phyloP scores from a whole-genome alignment of 1,140 invertebrate genomes.

The Euglossa dilemma region DNA sequence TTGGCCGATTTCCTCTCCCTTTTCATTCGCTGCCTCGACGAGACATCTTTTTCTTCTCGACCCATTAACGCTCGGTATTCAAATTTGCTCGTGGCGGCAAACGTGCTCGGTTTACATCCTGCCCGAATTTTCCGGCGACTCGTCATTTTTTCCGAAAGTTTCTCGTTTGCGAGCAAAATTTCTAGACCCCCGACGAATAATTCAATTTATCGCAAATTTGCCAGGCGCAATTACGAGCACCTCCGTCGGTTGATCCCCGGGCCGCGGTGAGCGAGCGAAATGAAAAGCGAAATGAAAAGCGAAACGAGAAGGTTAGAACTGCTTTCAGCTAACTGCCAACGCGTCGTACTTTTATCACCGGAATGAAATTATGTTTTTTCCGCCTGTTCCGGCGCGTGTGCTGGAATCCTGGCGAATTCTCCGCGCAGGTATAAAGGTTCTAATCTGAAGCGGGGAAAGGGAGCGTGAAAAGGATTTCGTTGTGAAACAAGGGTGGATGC shows the following conservation, averaged over 20 bases:
- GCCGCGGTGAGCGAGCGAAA: not conserved
- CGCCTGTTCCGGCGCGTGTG: not conserved
- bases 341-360: conserved; percentile 22
- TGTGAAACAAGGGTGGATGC: not conserved
- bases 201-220: not conserved
- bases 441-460: not conserved
- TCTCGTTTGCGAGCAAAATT: too few relatives aligned
- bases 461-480: conserved; percentile 5
- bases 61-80: not conserved
- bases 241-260: too few relatives aligned
- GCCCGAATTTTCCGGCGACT: too few relatives aligned
- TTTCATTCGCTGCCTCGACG: too few relatives aligned
- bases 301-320: not conserved
- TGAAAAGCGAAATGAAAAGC: conserved; percentile 8
- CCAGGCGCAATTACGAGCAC: not conserved
- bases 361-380: conserved; percentile 22
- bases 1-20: too few relatives aligned
- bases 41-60: too few relatives aligned
- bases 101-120: too few relatives aligned
- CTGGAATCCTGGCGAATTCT: conserved; percentile 27
- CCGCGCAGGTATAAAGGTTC: not conserved
- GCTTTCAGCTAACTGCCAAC: not conserved
- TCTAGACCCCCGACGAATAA: too few relatives aligned
- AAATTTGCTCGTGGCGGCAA: too few relatives aligned
- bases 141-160: too few relatives aligned